Percentiles rank a stretch among this genome's conserved stretches.
These are phyloP conservation scores for Coluber constrictor DNA, from an alignment of 2,797 vertebrate genomes.

Conservation along the genomic window DNA sequence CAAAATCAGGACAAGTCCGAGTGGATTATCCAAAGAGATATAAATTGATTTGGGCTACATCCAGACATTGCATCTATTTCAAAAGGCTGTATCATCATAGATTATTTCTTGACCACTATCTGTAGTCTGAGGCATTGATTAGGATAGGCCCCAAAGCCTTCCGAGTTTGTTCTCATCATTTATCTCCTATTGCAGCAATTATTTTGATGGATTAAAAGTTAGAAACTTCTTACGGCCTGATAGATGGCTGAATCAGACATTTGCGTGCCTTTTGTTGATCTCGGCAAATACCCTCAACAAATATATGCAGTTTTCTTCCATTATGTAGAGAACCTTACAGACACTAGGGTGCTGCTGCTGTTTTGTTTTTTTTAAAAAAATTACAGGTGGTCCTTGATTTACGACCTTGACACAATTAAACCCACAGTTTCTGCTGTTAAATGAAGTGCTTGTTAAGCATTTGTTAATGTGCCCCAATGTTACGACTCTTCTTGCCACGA, in stretches of 20 bases:
- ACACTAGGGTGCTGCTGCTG: neutral
- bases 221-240: slow-evolving; percentile 10
- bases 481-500: neutral
- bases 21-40: neutral
- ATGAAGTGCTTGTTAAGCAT: neutral
- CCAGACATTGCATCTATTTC: neutral
- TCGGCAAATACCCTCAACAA: neutral
- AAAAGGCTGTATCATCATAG: neutral
- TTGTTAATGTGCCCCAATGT: neutral
- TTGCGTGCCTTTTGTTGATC: neutral
- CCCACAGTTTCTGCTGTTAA: neutral
- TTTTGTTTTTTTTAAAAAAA: neutral
- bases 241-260: neutral
- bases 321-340: neutral
- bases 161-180: slow-evolving; percentile 13
- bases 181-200: slow-evolving; percentile 13
- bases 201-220: slow-evolving; percentile 36
- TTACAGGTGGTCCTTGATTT: neutral
- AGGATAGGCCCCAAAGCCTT: neutral
- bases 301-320: neutral
- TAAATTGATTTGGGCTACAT: neutral
- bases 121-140: slow-evolving; percentile 9
- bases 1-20: neutral
- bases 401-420: neutral
- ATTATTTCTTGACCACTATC: neutral